Conservation (phyloP, 1,140 invertebrate species). For the Mizuhopecten yessoensis region DNA sequence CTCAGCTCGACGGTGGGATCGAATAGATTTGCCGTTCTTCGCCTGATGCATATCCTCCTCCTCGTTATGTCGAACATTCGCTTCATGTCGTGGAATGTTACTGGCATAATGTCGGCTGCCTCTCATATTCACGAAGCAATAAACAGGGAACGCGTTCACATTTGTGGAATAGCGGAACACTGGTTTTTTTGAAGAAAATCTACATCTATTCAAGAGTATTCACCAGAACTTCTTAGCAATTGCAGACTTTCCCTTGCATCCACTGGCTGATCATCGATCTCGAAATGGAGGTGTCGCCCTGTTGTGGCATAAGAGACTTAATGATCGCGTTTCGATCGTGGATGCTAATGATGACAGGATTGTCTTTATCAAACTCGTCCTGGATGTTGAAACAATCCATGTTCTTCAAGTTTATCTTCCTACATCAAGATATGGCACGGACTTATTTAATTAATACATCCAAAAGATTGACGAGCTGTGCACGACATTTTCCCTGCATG, state of each 20-base stretch:
- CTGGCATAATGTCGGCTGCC: neutral
- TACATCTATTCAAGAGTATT: neutral
- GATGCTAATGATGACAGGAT: neutral
- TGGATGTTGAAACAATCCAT: neutral
- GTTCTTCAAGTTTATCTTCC: neutral
- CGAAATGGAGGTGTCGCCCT: neutral
- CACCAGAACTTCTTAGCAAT: neutral
- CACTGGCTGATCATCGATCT: neutral
- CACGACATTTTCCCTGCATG: neutral
- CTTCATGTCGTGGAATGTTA: neutral
- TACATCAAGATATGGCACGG: neutral
- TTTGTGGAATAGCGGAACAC: neutral
- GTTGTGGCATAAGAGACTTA: neutral
- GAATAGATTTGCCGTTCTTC: neutral
- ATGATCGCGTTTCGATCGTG: neutral
- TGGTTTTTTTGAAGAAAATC: neutral
- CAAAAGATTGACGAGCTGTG: neutral
- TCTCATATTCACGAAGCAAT: neutral
- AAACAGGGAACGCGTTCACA: neutral
- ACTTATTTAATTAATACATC: neutral
- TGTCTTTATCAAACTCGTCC: neutral
- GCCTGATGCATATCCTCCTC: neutral
- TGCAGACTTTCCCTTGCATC: neutral
- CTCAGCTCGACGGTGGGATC: neutral
- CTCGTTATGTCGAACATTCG: neutral